Conservation (phyloP, 2,113 vertebrate species). For the Toxotes chatareus region DNA sequence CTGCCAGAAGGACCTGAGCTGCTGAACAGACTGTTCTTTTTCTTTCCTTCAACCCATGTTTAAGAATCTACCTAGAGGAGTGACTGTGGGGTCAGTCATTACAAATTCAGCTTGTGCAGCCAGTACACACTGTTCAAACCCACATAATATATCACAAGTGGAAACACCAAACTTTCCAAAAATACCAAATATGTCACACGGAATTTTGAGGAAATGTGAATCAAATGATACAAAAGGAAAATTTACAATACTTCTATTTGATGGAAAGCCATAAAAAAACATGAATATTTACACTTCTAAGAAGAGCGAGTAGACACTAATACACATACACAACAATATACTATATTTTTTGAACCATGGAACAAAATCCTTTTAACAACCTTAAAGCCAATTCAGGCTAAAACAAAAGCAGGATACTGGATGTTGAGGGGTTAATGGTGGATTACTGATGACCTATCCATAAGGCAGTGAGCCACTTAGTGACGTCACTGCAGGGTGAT, state of each 20-base stretch:
- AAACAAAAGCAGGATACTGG: not conserved
- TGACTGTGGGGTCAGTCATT: not conserved
- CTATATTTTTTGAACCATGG: too few species aligned
- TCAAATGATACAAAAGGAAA: not conserved
- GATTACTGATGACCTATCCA: not conserved
- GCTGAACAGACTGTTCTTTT: not conserved
- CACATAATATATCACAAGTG: not conserved
- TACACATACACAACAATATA: not conserved
- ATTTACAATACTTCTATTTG: not conserved
- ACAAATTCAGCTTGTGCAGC: constrained; percentile 20
- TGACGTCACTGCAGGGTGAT: constrained; percentile 33
- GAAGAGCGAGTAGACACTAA: not conserved
- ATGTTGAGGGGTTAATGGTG: not conserved
- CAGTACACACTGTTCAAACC: not conserved
- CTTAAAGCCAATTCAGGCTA: not conserved
- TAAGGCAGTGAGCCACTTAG: not conserved
- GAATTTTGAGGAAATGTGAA: not conserved
- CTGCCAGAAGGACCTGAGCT: not conserved
- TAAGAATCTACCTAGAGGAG: not conserved
- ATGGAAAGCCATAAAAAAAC: not conserved
- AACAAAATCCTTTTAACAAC: not conserved
- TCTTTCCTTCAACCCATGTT: not conserved
- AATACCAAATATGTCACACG: not conserved
- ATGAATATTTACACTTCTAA: not conserved
- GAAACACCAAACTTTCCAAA: not conserved